Evolutionary conservation across 2,113 vertebrate genomes (phyloP).

Genomic region (Tupaia chinensis): DNA sequence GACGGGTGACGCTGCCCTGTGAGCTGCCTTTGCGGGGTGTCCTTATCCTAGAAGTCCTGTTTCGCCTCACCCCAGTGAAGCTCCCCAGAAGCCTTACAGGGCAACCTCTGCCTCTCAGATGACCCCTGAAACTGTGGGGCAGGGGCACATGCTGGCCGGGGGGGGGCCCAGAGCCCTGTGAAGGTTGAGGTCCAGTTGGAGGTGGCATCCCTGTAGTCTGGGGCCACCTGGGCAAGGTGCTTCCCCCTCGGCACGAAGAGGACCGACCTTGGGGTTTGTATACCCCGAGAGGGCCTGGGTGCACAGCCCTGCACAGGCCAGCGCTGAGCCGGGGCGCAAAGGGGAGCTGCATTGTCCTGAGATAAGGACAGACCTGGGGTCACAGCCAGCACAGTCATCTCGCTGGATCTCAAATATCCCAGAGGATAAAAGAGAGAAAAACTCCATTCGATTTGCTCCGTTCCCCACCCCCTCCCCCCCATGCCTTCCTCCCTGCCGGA

Average conservation of each 20-base stretch:
- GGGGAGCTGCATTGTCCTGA: background rate
- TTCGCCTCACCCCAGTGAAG: background rate
- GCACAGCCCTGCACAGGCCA: background rate
- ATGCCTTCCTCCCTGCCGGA: background rate
- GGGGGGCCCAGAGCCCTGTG: background rate
- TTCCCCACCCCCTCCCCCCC: background rate
- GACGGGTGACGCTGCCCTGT: background rate
- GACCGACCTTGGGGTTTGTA: background rate
- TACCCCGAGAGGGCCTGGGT: background rate
- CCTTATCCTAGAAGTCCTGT: accelerated
- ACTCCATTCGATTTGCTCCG: constrained; percentile 40
- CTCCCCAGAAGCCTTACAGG: background rate
- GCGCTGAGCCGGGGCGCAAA: background rate
- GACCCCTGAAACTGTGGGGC: background rate
- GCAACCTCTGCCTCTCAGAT: background rate
- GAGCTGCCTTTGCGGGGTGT: background rate
- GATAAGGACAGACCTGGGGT: background rate
- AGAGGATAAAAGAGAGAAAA: constrained; percentile 4
- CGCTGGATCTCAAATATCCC: background rate
- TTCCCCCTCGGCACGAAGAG: background rate
- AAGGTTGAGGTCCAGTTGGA: background rate
- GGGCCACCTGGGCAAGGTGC: background rate
- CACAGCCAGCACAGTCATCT: background rate
- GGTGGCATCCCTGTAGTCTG: background rate
- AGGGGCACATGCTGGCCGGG: background rate